Evolutionary conservation across 2,888 invertebrate species (phyloP), one percentile per base, ranked within the genome.

Genomic region (Troides oblongomaculatus): DNA sequence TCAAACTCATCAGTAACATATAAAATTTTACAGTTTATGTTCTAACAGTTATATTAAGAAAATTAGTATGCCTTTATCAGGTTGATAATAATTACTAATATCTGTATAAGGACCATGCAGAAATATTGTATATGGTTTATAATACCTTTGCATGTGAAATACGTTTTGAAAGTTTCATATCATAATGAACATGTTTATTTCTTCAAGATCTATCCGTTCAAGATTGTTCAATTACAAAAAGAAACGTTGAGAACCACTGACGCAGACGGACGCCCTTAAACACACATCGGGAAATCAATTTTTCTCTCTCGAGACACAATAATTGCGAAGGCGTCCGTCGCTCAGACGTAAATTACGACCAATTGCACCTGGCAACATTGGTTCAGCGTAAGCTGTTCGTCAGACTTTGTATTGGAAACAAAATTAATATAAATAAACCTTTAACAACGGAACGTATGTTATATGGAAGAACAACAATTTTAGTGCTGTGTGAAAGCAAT

Each of bases 251-350:
- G 62, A 67, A 62, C 59, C 59, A 60, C 70, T 66, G 71, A 69
- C 74, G 74, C 74, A 72, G 71, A 74, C 64, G 72, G 72, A 71
- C 71, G 81, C 80, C 80, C 80, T 84, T 86, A 88, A 87, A 86
- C 83, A 84, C 84, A 88, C 87, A 87, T 84, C 84, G 85, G 82
- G 87, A 86, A 87, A 88, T 86, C 85, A 87, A 87, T 89, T 88
- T 87, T 88, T 88, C 84, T 83, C 83, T 79, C 80, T 79, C 84
- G 78, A 79, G 89, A 85, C 88, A 80, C 76, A 76, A 84, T 90
- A 89, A 90, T 90, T 90, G 89, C 85, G 68, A 74, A 72, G 70
- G 71, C 74, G 75, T 77, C 75, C 79, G 75, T 77, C 75, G 60
- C 69, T 76, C 83, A 79, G 86, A 85, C 84, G 84, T 86, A 90